Percentiles rank a stretch among this genome's conserved stretches.
phyloP scores from a whole-genome alignment of 2,888 invertebrate species.

The Apotomis turbidana region DNA sequence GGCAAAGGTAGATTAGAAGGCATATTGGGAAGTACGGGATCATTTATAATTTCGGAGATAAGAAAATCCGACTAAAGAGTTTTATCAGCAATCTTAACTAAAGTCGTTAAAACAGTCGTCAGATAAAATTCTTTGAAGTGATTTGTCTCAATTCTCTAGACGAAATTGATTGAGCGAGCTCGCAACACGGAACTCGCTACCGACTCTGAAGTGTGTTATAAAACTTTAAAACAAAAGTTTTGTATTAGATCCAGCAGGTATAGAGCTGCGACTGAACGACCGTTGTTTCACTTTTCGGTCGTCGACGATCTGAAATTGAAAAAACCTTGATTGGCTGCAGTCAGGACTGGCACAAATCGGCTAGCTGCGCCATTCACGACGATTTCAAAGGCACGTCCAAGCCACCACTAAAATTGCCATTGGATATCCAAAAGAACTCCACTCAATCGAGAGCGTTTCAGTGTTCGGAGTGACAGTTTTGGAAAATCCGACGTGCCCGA shows the following conservation, averaged over 20 bases:
- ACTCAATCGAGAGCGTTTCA: conserved; percentile 26
- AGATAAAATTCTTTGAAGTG: conserved; percentile 65
- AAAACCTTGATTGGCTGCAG: conserved; percentile 72
- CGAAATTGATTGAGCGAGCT: conserved; percentile 40
- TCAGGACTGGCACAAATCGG: conserved; percentile 62
- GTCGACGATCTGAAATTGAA: conserved; percentile 68
- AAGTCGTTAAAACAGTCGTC: conserved; percentile 72
- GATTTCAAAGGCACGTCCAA: conserved; percentile 62
- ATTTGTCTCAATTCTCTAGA: conserved; percentile 56
- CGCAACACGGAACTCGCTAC: conserved; percentile 17
- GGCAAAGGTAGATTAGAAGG: conserved; percentile 3
- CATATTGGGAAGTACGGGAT: conserved; percentile 51
- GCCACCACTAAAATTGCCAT: conserved; percentile 54
- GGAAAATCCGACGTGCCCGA: conserved; percentile 11
- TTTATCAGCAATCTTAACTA: conserved; percentile 67
- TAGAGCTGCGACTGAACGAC: conserved; percentile 51
- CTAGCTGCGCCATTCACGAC: conserved; percentile 55
- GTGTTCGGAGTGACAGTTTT: conserved; percentile 27
- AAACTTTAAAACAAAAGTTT: conserved; percentile 33
- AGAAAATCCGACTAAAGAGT: conserved; percentile 63
- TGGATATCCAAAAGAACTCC: conserved; percentile 54
- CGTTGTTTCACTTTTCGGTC: conserved; percentile 65
- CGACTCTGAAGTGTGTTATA: conserved; percentile 20
- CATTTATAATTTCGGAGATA: conserved; percentile 64
- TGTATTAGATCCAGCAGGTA: conserved; percentile 32